These are phyloP conservation scores for Tauraco hartlaubi DNA, from an alignment of 2,797 vertebrate genomes.

Conservation along the genomic window DNA sequence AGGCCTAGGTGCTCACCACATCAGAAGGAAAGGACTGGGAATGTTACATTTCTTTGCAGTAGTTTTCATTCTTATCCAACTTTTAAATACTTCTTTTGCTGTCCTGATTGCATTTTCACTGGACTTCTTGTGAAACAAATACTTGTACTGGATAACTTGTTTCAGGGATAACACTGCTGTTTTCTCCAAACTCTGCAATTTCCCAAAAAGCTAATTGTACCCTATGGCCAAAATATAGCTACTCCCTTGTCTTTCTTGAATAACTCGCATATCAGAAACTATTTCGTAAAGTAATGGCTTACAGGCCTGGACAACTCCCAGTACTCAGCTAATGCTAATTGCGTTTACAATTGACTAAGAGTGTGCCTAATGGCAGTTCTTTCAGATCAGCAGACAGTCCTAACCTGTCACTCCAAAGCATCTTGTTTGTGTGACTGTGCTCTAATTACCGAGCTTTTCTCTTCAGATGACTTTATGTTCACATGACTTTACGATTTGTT, in stretches of 20 bases:
- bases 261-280: constrained; percentile 22
- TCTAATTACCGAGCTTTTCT: background rate
- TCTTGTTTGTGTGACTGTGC: background rate
- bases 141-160: background rate
- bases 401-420: constrained; percentile 14
- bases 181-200: background rate
- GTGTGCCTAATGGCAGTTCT: background rate
- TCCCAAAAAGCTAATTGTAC: background rate
- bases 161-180: background rate
- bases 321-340: background rate
- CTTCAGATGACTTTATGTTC: background rate
- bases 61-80: background rate
- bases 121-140: background rate
- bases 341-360: background rate
- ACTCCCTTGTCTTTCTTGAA: background rate
- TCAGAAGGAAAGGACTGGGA: background rate
- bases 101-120: background rate
- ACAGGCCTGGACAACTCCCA: background rate
- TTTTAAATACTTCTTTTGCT: background rate
- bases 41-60: background rate
- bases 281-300: background rate
- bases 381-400: background rate
- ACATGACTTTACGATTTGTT: background rate
- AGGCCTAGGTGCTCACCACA: fast-evolving
- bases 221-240: background rate